Conservation (phyloP, 2,113 vertebrate species). For the Etia nguti region DNA sequence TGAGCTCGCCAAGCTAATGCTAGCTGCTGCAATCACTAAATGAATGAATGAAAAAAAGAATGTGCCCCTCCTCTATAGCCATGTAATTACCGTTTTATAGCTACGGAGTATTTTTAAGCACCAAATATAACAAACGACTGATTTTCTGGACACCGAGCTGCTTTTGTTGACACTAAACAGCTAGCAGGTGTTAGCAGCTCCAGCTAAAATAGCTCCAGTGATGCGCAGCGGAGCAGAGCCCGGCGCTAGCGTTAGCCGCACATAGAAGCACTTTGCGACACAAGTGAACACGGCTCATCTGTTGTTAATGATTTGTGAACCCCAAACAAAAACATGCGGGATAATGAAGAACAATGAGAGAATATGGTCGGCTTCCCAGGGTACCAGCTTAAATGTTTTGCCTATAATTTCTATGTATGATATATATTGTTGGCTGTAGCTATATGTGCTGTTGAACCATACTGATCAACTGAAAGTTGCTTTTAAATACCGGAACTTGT, state of each 20-base stretch:
- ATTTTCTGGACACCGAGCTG: background rate
- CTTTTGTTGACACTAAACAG: background rate
- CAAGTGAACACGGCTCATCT: background rate
- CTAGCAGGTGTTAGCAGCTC: background rate
- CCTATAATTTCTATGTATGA: background rate
- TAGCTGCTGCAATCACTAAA: background rate
- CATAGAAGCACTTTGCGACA: background rate
- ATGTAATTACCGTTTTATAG: background rate
- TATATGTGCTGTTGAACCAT: background rate
- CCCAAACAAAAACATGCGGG: background rate
- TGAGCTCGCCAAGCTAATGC: constrained; percentile 52
- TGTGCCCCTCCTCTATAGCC: background rate
- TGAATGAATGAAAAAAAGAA: constrained; percentile 36
- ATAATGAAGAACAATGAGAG: background rate
- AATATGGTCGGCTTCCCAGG: background rate
- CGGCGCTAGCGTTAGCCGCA: background rate
- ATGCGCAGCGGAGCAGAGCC: background rate
- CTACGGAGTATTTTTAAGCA: fast-evolving
- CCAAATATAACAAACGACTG: background rate
- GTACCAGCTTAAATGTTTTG: background rate
- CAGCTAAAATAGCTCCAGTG: background rate
- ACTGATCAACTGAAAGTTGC: background rate
- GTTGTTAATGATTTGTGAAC: background rate
- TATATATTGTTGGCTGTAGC: background rate
- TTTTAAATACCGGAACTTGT: background rate